Evolutionary conservation across 2,888 invertebrate species (phyloP).

Genomic region (Drosophila kambysellisi): DNA sequence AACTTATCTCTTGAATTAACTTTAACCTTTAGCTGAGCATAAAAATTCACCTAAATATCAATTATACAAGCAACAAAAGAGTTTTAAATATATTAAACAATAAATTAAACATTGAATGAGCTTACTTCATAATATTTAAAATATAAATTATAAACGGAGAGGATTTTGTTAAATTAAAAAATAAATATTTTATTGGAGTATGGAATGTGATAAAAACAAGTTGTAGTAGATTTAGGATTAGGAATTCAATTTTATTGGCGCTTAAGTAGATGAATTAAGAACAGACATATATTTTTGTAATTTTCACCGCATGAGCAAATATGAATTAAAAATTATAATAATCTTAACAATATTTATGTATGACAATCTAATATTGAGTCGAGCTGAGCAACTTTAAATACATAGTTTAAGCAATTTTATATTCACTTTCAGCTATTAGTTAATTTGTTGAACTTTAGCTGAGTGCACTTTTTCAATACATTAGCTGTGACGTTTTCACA

Average conservation of each 20-base stretch:
- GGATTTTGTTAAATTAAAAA: not conserved
- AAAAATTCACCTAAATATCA: not conserved
- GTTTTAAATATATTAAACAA: not conserved
- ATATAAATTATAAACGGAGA: not conserved
- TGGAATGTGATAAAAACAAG: constrained; percentile 7
- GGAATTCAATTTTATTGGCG: not conserved
- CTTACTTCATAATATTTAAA: not conserved
- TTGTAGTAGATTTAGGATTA: constrained; percentile 1
- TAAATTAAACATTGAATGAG: not conserved
- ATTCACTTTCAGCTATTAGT: not conserved
- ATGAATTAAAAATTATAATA: not conserved
- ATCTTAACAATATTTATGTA: constrained; percentile 1
- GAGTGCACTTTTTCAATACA: not conserved
- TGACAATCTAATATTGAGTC: not conserved
- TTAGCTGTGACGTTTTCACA: not conserved
- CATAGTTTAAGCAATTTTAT: not conserved
- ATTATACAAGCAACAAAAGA: not conserved
- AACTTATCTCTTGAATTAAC: not conserved
- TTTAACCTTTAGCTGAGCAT: not conserved
- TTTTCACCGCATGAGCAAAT: not conserved
- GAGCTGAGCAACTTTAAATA: not conserved
- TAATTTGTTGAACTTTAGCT: not conserved
- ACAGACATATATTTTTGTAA: not conserved
- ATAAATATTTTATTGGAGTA: not conserved
- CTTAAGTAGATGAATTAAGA: not conserved